Conservation (phyloP, 64 coral and sea anemone genomes). For the Pocillopora damicornis region DNA sequence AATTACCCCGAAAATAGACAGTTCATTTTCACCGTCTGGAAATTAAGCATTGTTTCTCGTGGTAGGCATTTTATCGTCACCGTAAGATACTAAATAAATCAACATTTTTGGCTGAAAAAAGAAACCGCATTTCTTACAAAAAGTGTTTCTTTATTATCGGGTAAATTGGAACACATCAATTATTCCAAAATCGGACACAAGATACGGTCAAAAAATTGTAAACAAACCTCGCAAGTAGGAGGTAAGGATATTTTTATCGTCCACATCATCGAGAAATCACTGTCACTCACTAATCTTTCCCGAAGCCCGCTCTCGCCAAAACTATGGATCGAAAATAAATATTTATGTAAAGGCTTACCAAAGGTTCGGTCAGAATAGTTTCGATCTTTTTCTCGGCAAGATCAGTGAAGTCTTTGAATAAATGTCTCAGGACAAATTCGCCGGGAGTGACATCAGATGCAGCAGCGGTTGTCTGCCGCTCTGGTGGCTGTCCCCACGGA, state of each 20-base stretch:
- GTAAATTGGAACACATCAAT: background rate
- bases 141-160: background rate
- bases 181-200: slow-evolving; percentile 12
- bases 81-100: background rate
- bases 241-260: background rate
- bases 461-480: slow-evolving; percentile 31
- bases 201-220: slow-evolving; percentile 19
- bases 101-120: background rate
- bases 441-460: slow-evolving; percentile 77
- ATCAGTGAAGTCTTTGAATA: slow-evolving; percentile 93
- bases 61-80: background rate
- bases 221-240: background rate
- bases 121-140: background rate
- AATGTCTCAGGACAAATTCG: slow-evolving; percentile 86
- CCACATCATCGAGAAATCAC: background rate
- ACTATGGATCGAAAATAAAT: background rate
- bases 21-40: background rate
- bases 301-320: background rate
- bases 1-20: background rate
- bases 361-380: slow-evolving; percentile 74
- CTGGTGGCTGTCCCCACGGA: slow-evolving; percentile 68
- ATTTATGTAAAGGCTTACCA: slow-evolving; percentile 65
- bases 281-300: background rate
- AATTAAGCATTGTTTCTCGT: background rate
- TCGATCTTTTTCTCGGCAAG: slow-evolving; percentile 94